Base-by-base conservation (phyloP, 2,113 vertebrate species). In the Erythrolamprus reginae region DNA sequence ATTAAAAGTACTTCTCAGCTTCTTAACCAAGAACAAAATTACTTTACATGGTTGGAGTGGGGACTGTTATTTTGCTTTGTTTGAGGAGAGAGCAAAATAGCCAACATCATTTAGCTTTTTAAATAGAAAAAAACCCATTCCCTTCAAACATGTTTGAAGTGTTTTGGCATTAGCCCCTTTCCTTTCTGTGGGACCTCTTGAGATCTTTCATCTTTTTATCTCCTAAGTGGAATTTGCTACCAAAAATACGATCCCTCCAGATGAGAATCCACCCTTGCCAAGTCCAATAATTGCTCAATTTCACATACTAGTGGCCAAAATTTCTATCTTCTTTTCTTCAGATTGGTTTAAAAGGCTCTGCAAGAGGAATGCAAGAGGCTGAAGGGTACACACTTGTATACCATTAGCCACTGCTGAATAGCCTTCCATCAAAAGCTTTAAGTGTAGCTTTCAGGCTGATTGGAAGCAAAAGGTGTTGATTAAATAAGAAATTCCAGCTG, bases 381-480 rank as follows among this genome's bases (percentile, higher is more conserved):
- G 48, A 58, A 48, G 17, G 55, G 82, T 82, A 70, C 6, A 51
- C 2, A 89, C 23, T 48, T 52, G 56, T 65, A 70, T 89, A 26
- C 87, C 58, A 91, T 91, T 91, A 89, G 87, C 50, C 47, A 33
- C 45, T 91, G 87, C 51, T 9, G 17, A 89, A 82, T 8, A 70
- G 87, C 87, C 56, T 86, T 89, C 82, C 87, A 89, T 91, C 86
- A 89, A 89, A 89, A 28, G 52, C 86, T 89, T 89, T 53, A 52
- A 89, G 47, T 23, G 87, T 53, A n/a, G 53, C 28, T 83, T 91
- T 24, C 28, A 51, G 87, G 17, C 82, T 91, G 90, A 85, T 85
- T 85, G 82, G 87, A 89, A 91, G 87, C n/a, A 70, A 90, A 89
- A 91, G 55, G 85, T 28, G 42, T 82, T 89, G 90, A 91, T 91